Evolutionary conservation across 1,140 invertebrate genomes (phyloP).

Genomic region (Pseudomyrmex flavicornis): DNA sequence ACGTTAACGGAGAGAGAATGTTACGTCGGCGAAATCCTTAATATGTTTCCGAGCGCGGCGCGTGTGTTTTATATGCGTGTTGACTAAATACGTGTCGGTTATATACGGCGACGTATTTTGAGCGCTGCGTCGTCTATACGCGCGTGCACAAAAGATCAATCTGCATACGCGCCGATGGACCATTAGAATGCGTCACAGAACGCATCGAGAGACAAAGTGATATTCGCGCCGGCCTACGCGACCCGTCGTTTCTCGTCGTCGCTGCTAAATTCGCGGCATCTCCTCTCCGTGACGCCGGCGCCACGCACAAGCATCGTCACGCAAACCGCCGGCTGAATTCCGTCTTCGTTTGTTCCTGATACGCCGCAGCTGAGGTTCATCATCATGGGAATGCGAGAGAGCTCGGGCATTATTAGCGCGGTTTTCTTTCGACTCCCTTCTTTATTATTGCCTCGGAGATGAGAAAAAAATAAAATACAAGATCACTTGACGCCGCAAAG

Average conservation of each 20-base stretch:
- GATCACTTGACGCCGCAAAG: background rate
- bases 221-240: conserved; percentile 11
- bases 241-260: conserved; percentile 21
- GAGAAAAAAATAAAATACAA: conserved; percentile 8
- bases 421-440: background rate
- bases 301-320: conserved; percentile 27
- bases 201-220: background rate
- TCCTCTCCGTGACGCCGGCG: conserved; percentile 39
- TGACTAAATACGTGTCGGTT: background rate
- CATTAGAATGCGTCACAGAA: conserved; percentile 10
- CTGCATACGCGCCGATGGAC: conserved; percentile 29
- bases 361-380: conserved; percentile 46
- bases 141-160: conserved; percentile 4
- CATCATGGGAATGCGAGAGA: conserved; percentile 21
- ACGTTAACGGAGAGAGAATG: background rate
- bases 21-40: background rate
- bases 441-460: conserved; percentile 4
- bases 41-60: background rate
- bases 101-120: background rate
- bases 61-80: background rate
- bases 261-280: conserved; percentile 46
- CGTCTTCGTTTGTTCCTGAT: conserved; percentile 44
- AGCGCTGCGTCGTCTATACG: background rate
- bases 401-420: conserved; percentile 44
- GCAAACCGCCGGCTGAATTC: conserved; percentile 42